Evolutionary conservation across 2,113 vertebrate genomes (phyloP).

Genomic region (Platycercus adscitus): DNA sequence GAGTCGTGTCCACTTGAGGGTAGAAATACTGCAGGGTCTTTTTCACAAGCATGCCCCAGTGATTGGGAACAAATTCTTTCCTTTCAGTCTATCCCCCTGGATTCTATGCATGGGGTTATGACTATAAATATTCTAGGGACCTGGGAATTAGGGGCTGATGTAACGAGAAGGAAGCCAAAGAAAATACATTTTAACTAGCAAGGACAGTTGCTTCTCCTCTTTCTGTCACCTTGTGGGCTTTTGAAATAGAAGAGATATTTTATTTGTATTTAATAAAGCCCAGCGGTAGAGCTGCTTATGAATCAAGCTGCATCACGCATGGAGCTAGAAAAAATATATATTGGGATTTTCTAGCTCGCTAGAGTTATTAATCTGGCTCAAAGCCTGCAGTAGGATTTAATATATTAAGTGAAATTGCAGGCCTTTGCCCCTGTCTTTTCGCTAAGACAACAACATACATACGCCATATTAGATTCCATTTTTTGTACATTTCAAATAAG

Average conservation of each 20-base stretch:
- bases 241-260: slow-evolving; percentile 49
- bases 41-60: slow-evolving; percentile 37
- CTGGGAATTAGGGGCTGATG: slow-evolving; percentile 21
- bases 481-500: slow-evolving; percentile 80
- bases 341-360: slow-evolving; percentile 65
- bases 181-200: slow-evolving; percentile 58
- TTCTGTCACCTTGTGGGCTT: slow-evolving; percentile 21
- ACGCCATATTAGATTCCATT: slow-evolving; percentile 77
- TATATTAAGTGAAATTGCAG: slow-evolving; percentile 75
- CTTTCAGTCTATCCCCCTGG: slow-evolving; percentile 16
- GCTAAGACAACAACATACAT: slow-evolving; percentile 72
- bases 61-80: slow-evolving; percentile 33
- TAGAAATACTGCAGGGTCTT: slow-evolving; percentile 42
- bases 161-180: slow-evolving; percentile 9
- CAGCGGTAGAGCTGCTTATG: slow-evolving; percentile 61
- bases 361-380: slow-evolving; percentile 77
- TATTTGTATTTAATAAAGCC: slow-evolving; percentile 79
- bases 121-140: slow-evolving; percentile 53
- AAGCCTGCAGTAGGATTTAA: slow-evolving; percentile 74
- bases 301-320: slow-evolving; percentile 67
- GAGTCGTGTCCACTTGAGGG: slow-evolving; percentile 15
- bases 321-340: slow-evolving; percentile 65
- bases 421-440: slow-evolving; percentile 68
- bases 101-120: slow-evolving; percentile 22
- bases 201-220: not conserved